Evolutionary conservation across 2,888 invertebrate genomes (phyloP), one percentile per base, ranked within the genome.

Genomic region (Acleris sparsana): DNA sequence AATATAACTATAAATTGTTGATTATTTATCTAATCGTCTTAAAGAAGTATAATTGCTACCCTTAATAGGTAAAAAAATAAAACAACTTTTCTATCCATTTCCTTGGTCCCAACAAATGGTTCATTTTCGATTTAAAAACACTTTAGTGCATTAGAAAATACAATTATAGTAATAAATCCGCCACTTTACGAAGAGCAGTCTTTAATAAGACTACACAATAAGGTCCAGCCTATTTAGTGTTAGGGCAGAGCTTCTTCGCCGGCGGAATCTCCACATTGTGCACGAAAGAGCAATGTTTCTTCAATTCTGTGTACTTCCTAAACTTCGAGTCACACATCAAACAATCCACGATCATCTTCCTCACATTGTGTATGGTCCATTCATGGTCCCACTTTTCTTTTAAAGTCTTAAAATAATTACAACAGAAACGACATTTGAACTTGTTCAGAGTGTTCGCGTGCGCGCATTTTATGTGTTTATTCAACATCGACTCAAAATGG

Each of bases 321-420:
- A 88, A 93, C 72, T 91, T 86, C 0, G 82, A 78, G 0, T 81
- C 85, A 56, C 93, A 93, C 0, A 86, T 68, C 9, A 79, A 59
- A 53, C 93, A 93, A 68, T 93, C 93, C 0, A 87, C 84, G 0
- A 89, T 83, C 67, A 82, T 82, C 69, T 92, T 93, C 69, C 93
- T 84, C 0, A 89, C 82, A n/a, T 84, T 86, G 67, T 93, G 93
- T 0, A 84, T 72, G 1, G 62, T 55, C 93, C 93, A 93, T 58
- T 93, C 92, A 63, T 93, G 93, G 33, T 93, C 92, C 93, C 93
- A 93, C 56, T 92, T 93, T 25, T 87, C 85, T 62, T 86, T 91
- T 49, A 92, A 74, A 60, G 84, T 82, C 29, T 75, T 79, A 46
- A 87, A 89, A 18, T 80, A 79, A 0, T 77, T 71, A 0, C 77